phyloP scores from a whole-genome alignment of 2,797 vertebrate species.

The Hafferia zeledoni region DNA sequence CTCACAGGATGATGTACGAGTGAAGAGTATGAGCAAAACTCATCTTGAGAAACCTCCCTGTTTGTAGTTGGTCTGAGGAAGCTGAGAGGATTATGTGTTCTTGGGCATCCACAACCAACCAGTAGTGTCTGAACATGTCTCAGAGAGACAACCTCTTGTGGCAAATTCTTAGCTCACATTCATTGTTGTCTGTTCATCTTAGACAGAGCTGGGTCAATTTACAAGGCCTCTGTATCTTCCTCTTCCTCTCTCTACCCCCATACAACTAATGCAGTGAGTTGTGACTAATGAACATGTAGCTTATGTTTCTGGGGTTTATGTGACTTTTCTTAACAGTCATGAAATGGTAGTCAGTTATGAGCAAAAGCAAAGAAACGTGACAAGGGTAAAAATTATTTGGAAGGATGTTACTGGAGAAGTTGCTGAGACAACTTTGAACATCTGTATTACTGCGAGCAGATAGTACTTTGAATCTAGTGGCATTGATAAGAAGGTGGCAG shows the following conservation, averaged over 20 bases:
- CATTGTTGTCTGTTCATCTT: background rate
- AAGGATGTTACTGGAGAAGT: background rate
- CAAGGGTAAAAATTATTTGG: background rate
- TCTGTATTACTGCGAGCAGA: background rate
- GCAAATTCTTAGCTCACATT: background rate
- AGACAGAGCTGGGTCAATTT: background rate
- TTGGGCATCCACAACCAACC: background rate
- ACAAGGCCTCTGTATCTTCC: background rate
- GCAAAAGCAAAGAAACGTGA: background rate
- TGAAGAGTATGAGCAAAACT: background rate
- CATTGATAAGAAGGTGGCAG: background rate
- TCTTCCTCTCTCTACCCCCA: background rate
- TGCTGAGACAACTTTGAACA: background rate
- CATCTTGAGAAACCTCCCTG: background rate
- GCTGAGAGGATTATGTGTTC: background rate
- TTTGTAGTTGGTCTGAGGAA: background rate
- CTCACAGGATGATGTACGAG: background rate
- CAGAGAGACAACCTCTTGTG: background rate
- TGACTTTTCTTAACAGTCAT: background rate
- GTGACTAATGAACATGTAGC: background rate
- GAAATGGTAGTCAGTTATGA: background rate
- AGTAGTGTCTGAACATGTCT: background rate
- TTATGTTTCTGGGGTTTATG: background rate
- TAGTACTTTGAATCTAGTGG: background rate
- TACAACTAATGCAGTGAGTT: background rate